phyloP scores from a whole-genome alignment of 1,140 invertebrate species.

The Drosophila repleta region DNA sequence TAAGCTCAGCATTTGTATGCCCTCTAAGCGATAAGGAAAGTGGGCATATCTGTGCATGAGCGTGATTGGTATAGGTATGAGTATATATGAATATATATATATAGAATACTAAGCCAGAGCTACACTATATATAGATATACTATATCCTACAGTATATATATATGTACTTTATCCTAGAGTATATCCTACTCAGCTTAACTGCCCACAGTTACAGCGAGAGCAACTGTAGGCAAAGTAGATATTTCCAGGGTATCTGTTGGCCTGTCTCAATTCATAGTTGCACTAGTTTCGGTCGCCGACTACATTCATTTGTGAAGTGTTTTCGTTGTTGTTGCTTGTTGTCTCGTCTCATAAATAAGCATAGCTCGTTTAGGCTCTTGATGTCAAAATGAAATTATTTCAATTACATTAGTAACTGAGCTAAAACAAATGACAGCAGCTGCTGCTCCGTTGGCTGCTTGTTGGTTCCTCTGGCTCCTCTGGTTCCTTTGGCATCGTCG shows the following conservation, averaged over 20 bases:
- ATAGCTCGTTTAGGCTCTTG: conserved; percentile 52
- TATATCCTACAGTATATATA: no score
- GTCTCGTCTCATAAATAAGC: conserved; percentile 66
- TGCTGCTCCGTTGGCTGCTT: neutral
- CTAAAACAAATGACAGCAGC: conserved; percentile 39
- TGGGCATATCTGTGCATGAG: neutral
- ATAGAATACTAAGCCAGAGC: no score
- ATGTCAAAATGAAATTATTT: conserved; percentile 75
- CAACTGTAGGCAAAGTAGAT: no score
- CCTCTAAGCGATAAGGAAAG: neutral
- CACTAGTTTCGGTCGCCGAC: conserved; percentile 2
- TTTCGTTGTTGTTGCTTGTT: conserved; percentile 13
- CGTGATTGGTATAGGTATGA: no score
- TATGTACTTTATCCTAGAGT: no score
- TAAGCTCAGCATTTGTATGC: conserved; percentile 34
- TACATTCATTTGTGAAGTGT: conserved; percentile 19
- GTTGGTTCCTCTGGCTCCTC: no score
- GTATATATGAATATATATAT: no score
- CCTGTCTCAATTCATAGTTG: neutral
- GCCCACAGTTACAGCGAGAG: no score
- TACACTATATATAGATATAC: no score
- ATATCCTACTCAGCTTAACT: no score
- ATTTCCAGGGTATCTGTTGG: neutral
- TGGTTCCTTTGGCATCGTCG: neutral
- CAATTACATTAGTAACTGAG: conserved; percentile 74